Conservation (phyloP, 2,888 invertebrate species). For the Malthinus seriepunctatus region DNA sequence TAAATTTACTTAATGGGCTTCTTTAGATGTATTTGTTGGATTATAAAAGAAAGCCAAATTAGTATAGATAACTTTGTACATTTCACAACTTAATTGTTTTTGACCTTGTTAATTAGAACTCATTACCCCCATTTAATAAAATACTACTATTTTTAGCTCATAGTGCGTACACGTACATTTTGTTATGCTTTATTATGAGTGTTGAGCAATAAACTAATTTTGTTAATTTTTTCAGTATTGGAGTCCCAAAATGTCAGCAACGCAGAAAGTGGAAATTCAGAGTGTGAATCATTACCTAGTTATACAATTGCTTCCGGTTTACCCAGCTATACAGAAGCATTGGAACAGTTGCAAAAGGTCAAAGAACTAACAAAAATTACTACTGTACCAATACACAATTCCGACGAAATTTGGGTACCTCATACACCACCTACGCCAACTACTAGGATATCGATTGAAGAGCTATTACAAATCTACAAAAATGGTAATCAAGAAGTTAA, state of each 20-base stretch:
- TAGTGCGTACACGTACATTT: neutral
- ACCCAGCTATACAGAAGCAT: constrained; percentile 66
- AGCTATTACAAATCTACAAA: constrained; percentile 49
- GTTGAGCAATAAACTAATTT: neutral
- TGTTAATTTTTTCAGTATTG: constrained; percentile 51
- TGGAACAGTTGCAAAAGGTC: constrained; percentile 61
- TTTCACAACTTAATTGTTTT: no score
- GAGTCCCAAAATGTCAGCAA: constrained; percentile 43
- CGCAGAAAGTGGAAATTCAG: constrained; percentile 47
- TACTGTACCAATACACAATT: constrained; percentile 17
- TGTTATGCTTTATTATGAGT: neutral
- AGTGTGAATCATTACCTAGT: constrained; percentile 58
- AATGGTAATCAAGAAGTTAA: constrained; percentile 23
- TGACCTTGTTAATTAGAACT: no score
- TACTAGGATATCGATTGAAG: constrained; percentile 47
- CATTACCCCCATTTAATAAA: no score
- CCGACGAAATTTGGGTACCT: constrained; percentile 23
- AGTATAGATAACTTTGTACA: no score
- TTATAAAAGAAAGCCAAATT: no score
- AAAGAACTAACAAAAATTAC: constrained; percentile 36
- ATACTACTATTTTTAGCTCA: no score
- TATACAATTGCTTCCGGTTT: constrained; percentile 68
- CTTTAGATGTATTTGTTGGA: no score
- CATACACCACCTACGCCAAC: constrained; percentile 40
- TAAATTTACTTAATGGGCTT: no score